These are phyloP conservation scores for Nasonia oneida DNA, from an alignment of 2,888 invertebrate species.

Conservation along the genomic window DNA sequence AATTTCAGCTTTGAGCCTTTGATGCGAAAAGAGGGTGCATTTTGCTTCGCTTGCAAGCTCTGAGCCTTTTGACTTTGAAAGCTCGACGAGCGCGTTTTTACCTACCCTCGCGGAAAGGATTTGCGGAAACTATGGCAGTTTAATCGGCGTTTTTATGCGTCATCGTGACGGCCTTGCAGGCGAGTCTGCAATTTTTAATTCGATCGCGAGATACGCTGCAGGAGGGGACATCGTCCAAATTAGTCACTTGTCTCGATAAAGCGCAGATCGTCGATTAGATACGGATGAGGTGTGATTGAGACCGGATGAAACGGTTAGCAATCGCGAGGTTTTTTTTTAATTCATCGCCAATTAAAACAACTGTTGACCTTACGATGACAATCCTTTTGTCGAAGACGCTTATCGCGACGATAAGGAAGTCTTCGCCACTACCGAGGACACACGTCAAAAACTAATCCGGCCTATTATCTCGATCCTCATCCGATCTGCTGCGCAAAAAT, in stretches of 20 bases:
- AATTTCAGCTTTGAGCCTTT: slow-evolving; percentile 49
- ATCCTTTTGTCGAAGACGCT: not conserved
- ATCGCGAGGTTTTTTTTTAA: slow-evolving; percentile 9
- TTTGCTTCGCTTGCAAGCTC: slow-evolving; percentile 29
- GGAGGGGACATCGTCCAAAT: too few relatives aligned
- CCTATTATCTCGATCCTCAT: not conserved
- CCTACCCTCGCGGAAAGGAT: not conserved
- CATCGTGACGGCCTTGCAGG: not conserved
- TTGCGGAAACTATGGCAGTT: not conserved
- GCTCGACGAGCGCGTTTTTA: slow-evolving; percentile 14
- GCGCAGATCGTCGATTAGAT: not conserved
- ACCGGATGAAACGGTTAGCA: slow-evolving; percentile 20
- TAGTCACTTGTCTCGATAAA: too few relatives aligned
- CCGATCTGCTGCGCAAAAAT: not conserved
- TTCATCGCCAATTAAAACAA: slow-evolving; percentile 3
- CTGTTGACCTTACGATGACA: slow-evolving; percentile 2
- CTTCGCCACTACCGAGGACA: not conserved
- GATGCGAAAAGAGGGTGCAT: not conserved
- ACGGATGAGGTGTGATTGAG: not conserved
- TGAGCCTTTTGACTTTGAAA: slow-evolving; percentile 33
- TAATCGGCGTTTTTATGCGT: slow-evolving; percentile 20
- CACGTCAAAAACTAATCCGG: slow-evolving; percentile 27
- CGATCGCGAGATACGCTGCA: too few relatives aligned
- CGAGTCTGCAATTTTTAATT: too few relatives aligned
- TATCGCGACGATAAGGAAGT: not conserved